Base-by-base conservation (phyloP, 1,140 invertebrate genomes). In the Drosophila repletoides region DNA sequence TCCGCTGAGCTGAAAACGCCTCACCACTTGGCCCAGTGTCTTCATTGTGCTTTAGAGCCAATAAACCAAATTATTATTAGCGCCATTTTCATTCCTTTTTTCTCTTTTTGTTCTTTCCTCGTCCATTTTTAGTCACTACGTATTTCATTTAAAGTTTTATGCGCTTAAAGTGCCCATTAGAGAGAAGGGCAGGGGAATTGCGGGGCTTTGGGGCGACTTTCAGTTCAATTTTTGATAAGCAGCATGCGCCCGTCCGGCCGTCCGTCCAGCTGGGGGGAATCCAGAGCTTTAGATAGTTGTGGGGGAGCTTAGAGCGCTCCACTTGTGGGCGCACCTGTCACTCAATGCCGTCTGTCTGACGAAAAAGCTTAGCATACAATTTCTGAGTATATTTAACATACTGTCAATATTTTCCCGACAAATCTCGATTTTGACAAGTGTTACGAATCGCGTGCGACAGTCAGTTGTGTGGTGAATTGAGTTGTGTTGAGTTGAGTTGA, bases 51-150 rank as follows among this genome's bases (percentile, higher is more conserved):
- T 88, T 89, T 84, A 80, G 77, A 77, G 88, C 88, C 80, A 84
- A 89, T 89, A 89, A 89, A 89, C 79, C 76, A 89, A 89, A 89
- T 89, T 89, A 89, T 89, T 89, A 89, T 89, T 89, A 88, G 72
- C 81, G 88, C 79, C 76, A 89, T 88, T 81, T 72, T 80, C 76
- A 68, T 81, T 63, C 67, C 29, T 40, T 28, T 61, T 58, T 56
- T 38, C 19, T 31, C 21, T 28, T 26, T 14, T 56, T n/a, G n/a
- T 33, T 28, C 12, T 17, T 7, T 9, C 22, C 28, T 36, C 17
- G 21, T 14, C 0, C 26, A 48, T 31, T 45, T 64, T 49, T 40
- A 40, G 28, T 21, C 67, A 72, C 72, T 83, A 46, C 55, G 72
- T 76, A 83, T 83, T 83, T 84, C 79, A 84, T 84, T 84, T 84